phyloP scores from a whole-genome alignment of 2,888 invertebrate genomes.

The Lamellibrachia satsuma region DNA sequence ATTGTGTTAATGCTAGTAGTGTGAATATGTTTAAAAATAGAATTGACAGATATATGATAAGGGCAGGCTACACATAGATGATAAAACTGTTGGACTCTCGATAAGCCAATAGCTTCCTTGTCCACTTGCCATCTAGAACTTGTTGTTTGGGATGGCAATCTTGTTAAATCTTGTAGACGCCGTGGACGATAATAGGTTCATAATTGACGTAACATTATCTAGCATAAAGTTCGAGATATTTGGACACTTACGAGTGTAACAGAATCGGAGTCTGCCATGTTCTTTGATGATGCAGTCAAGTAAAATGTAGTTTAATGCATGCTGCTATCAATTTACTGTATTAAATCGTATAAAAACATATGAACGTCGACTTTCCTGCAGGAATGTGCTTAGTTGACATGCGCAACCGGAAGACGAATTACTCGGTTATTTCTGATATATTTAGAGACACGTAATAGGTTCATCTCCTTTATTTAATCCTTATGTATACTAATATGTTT shows the following conservation, averaged over 20 bases:
- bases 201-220: neutral
- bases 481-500: neutral
- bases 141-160: neutral
- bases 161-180: too few relatives aligned
- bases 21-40: too few relatives aligned
- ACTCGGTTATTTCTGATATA: neutral
- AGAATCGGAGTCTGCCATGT: conserved; percentile 56
- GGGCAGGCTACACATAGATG: too few relatives aligned
- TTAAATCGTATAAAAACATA: neutral
- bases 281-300: conserved; percentile 21
- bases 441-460: neutral
- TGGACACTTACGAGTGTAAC: conserved; percentile 51
- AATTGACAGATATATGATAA: too few relatives aligned
- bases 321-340: neutral
- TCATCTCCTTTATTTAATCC: neutral
- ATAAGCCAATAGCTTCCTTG: too few relatives aligned
- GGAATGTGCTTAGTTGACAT: neutral
- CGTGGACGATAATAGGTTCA: neutral
- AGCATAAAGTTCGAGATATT: neutral
- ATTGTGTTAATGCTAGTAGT: too few relatives aligned
- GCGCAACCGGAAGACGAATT: conserved; percentile 18
- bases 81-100: too few relatives aligned
- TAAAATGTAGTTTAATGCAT: neutral
- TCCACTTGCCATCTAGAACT: neutral
- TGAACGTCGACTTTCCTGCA: neutral